phyloP scores from a whole-genome alignment of 2,113 vertebrate species.

The Anolis sagrei region DNA sequence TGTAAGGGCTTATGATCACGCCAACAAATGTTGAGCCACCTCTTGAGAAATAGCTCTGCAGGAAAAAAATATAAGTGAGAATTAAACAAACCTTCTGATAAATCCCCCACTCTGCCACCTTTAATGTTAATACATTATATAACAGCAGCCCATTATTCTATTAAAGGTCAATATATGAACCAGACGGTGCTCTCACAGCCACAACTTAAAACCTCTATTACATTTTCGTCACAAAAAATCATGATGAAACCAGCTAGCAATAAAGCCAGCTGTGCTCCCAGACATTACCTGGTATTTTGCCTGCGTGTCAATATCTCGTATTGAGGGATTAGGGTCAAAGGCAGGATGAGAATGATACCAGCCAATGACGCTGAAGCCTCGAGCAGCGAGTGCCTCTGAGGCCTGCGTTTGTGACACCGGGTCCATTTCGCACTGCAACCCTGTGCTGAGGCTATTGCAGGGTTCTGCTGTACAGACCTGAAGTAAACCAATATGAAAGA shows the following conservation, averaged over 20 bases:
- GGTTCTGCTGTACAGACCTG: conserved; percentile 94
- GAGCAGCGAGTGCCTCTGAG: conserved; percentile 85
- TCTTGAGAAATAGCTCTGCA: conserved; percentile 96
- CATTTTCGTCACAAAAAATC: rapidly evolving
- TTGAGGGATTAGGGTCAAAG: conserved; percentile 93
- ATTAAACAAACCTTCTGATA: background rate
- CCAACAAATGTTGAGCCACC: conserved; percentile 97
- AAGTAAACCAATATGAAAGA: conserved; percentile 27
- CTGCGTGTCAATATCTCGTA: conserved; percentile 95
- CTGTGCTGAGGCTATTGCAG: conserved; percentile 95
- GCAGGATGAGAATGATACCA: conserved; percentile 99
- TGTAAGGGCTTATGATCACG: conserved; percentile 98
- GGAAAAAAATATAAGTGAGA: conserved; percentile 9
- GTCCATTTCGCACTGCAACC: conserved; percentile 98
- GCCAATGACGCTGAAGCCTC: conserved; percentile 89
- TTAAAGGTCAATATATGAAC: background rate
- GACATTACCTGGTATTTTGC: conserved; percentile 92
- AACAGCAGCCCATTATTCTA: background rate
- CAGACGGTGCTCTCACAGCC: background rate
- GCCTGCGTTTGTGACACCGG: conserved; percentile 95
- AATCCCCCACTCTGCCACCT: background rate
- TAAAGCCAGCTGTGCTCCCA: rapidly evolving
- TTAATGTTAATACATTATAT: background rate
- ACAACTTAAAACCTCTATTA: rapidly evolving
- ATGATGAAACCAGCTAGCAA: rapidly evolving